Percentiles rank a stretch among this genome's conserved stretches.
Evolutionary conservation across 2,113 vertebrate species (phyloP).

Genomic region (Tor tambroides): DNA sequence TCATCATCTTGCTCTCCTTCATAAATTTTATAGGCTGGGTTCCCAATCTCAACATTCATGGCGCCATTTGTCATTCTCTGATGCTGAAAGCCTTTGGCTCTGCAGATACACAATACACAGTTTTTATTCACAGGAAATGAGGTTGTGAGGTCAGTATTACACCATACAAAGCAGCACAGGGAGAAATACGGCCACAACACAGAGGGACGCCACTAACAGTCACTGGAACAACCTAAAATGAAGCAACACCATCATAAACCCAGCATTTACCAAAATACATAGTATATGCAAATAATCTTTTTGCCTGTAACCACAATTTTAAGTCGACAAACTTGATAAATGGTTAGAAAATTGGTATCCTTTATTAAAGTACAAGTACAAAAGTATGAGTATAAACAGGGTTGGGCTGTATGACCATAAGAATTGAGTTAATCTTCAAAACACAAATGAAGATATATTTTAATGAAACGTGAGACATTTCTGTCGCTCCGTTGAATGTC

Average conservation of each 20-base stretch:
- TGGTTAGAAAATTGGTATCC: neutral
- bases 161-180: constrained; percentile 52
- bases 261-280: constrained; percentile 62
- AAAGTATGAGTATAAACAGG: neutral
- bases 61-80: constrained; percentile 96
- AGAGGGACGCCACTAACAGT: constrained; percentile 57
- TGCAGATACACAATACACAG: constrained; percentile 56
- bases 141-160: neutral
- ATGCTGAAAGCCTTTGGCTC: constrained; percentile 97
- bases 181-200: constrained; percentile 62
- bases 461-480: neutral
- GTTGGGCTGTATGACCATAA: neutral
- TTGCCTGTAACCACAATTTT: neutral
- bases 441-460: neutral
- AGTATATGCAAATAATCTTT: too few species aligned
- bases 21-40: constrained; percentile 98
- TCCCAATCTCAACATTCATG: constrained; percentile 98
- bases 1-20: constrained; percentile 94
- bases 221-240: constrained; percentile 61
- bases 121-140: neutral
- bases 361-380: neutral
- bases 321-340: neutral
- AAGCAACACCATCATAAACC: constrained; percentile 67
- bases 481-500: neutral
- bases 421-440: too few species aligned